These are phyloP conservation scores for Pardosa pseudoannulata DNA, from an alignment of 2,888 invertebrate genomes.

Conservation along the genomic window DNA sequence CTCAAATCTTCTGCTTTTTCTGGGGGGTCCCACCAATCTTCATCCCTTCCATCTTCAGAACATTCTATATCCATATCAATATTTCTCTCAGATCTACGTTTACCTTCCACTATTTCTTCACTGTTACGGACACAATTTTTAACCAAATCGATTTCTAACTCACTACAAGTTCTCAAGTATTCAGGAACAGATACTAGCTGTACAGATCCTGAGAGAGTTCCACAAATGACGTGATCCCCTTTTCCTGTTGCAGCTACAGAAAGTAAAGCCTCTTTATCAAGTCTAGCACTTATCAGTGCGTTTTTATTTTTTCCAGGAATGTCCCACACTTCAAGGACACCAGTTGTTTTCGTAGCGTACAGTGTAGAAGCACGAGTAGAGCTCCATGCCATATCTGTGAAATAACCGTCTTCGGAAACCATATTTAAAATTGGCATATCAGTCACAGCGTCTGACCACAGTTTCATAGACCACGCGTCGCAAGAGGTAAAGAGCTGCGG, in stretches of 20 bases:
- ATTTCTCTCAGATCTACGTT: not conserved
- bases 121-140: not conserved
- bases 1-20: constrained; percentile 37
- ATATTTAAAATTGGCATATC: constrained; percentile 36
- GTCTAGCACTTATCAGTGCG: not conserved
- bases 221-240: constrained; percentile 20
- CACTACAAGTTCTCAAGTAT: not conserved
- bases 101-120: not conserved
- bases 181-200: constrained; percentile 26
- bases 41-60: not conserved
- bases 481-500: constrained; percentile 95
- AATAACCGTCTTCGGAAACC: constrained; percentile 15
- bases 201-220: constrained; percentile 23
- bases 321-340: constrained; percentile 52
- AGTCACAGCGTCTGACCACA: constrained; percentile 42
- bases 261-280: constrained; percentile 28
- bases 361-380: constrained; percentile 28
- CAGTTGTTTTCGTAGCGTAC: constrained; percentile 37
- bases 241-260: not conserved
- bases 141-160: constrained; percentile 13
- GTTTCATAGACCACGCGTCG: constrained; percentile 82
- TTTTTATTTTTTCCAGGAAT: constrained; percentile 23
- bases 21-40: constrained; percentile 29
- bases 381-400: constrained; percentile 54
- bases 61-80: not conserved